Percentiles rank a stretch among this genome's conserved stretches.
Evolutionary conservation across 2,888 invertebrate genomes (phyloP).

Genomic region (Sycophila texana): DNA sequence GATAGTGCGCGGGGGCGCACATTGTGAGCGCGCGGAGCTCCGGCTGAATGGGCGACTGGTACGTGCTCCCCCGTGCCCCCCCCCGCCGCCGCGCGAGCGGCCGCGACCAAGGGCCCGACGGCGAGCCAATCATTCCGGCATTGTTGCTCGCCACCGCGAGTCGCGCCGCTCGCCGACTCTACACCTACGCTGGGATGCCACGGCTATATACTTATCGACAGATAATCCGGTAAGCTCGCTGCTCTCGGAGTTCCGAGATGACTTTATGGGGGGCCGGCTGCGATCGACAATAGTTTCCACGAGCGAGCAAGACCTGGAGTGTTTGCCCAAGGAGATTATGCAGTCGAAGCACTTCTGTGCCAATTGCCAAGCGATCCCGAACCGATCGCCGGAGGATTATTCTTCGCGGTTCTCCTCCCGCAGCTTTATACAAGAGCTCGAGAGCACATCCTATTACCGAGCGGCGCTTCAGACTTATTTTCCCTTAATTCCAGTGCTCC

Average conservation of each 20-base stretch:
- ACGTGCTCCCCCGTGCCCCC: not conserved
- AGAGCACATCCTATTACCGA: too few species aligned
- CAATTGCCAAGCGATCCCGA: too few species aligned
- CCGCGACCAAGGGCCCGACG: constrained; percentile 64
- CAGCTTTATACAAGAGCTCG: too few species aligned
- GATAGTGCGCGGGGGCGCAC: constrained; percentile 64
- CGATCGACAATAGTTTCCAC: too few species aligned
- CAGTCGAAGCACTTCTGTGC: too few species aligned
- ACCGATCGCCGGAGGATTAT: too few species aligned
- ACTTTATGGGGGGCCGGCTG: constrained; percentile 28
- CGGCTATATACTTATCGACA: constrained; percentile 20
- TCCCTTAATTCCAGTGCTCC: too few species aligned
- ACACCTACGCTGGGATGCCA: not conserved
- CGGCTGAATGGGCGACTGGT: constrained; percentile 16
- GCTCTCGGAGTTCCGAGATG: constrained; percentile 40
- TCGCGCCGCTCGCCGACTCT: too few species aligned
- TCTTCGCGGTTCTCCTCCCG: too few species aligned
- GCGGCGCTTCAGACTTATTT: too few species aligned
- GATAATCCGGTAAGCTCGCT: constrained; percentile 36
- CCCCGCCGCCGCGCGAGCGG: constrained; percentile 64
- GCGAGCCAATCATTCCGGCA: constrained; percentile 71
- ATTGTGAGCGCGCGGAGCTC: constrained; percentile 4
- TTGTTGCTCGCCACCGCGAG: constrained; percentile 61
- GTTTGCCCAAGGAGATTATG: too few species aligned
- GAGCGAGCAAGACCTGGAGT: too few species aligned